Percentiles rank a stretch among this genome's conserved stretches.
Conservation (phyloP, 2,888 invertebrate genomes). For the Lissocephala sabroskyi region DNA sequence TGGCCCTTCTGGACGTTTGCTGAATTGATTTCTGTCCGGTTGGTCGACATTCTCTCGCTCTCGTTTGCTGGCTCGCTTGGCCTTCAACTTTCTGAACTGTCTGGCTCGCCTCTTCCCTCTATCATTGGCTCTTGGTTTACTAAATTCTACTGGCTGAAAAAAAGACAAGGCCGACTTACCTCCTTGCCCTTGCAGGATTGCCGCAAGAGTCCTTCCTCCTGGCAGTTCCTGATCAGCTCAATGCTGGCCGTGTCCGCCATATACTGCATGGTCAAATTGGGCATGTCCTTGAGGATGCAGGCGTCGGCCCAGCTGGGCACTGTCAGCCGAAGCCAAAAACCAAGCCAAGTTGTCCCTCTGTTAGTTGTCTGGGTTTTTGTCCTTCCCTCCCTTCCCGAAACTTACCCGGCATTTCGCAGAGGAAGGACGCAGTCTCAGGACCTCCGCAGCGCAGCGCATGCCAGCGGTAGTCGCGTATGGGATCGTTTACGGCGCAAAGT, state of each 20-base stretch:
- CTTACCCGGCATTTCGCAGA: conserved; percentile 85
- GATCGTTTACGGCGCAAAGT: conserved; percentile 83
- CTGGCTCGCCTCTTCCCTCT: too few species aligned
- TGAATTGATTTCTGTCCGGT: too few species aligned
- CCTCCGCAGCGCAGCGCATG: conserved; percentile 83
- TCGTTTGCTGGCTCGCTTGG: too few species aligned
- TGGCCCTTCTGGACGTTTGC: too few species aligned
- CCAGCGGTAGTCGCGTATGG: conserved; percentile 85
- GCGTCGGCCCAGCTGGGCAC: conserved; percentile 86
- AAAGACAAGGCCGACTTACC: too few species aligned
- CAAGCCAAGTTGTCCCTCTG: background rate
- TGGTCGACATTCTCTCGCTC: too few species aligned
- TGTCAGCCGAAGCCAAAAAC: conserved; percentile 72
- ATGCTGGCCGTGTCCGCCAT: conserved; percentile 84
- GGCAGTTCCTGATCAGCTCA: conserved; percentile 83
- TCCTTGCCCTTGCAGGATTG: conserved; percentile 84
- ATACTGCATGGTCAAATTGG: conserved; percentile 82
- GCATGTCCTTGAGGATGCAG: conserved; percentile 81
- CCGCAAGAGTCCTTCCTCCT: conserved; percentile 81
- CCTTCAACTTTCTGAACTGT: too few species aligned
- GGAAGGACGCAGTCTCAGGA: conserved; percentile 83
- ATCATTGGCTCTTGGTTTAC: too few species aligned
- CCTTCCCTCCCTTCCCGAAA: conserved; percentile 4
- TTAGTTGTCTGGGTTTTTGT: too few species aligned
- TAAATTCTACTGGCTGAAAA: too few species aligned